Evolutionary conservation across 1,140 invertebrate species (phyloP).

Genomic region (Ceratitis capitata): DNA sequence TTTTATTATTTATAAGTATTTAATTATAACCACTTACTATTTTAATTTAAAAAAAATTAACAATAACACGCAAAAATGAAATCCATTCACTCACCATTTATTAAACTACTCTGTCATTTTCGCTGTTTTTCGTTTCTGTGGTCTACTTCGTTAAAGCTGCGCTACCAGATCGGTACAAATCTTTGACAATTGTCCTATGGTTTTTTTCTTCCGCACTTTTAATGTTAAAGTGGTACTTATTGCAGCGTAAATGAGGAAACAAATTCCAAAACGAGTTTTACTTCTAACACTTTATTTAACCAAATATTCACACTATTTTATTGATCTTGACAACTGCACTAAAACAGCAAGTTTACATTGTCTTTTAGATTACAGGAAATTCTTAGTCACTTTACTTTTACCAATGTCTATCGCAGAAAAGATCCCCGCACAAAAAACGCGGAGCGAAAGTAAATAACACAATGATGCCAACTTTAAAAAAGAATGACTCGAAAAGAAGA

Average conservation of each 20-base stretch:
- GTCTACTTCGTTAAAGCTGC: background rate
- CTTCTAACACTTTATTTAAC: no score
- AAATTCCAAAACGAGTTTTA: background rate
- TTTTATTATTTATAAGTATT: background rate
- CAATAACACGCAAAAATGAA: background rate
- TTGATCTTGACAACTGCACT: no score
- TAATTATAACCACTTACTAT: background rate
- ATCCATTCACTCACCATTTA: conserved; percentile 5
- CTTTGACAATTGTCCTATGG: background rate
- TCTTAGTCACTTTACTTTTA: no score
- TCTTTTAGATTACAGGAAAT: background rate
- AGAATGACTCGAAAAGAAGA: no score
- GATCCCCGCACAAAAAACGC: no score
- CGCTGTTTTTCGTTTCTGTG: background rate
- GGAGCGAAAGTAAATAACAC: no score
- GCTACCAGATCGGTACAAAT: background rate
- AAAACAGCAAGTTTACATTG: background rate
- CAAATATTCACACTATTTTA: background rate
- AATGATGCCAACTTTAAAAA: no score
- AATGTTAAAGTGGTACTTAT: background rate
- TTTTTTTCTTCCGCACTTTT: background rate
- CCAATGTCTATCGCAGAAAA: no score
- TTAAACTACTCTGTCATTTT: conserved; percentile 22
- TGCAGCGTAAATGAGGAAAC: background rate
- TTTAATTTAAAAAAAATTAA: background rate